Base-by-base conservation (phyloP, 2,888 invertebrate genomes). In the Zhengitettix transpicula region DNA sequence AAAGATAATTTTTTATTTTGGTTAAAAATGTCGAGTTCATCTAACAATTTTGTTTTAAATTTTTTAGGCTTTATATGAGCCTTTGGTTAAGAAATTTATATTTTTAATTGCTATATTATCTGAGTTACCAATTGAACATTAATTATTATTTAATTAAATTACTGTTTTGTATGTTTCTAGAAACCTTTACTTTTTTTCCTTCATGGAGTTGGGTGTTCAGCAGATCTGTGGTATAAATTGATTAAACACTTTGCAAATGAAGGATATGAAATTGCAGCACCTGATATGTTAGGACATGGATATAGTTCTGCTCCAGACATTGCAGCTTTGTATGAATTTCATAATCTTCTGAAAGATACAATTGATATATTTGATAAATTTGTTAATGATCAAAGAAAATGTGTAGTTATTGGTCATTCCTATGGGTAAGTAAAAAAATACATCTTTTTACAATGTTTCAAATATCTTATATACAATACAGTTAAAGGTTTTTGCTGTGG, bases 241-340 rank as follows among this genome's bases (percentile, higher is more conserved):
- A 74, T 82, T 44, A 72, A 75, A 52, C 81, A 79, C 69, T 79
- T 84, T 67, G 73, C 77, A 8, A 70, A 70, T 55, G 72, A 74
- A 63, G 83, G 82, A 0, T 81, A 79, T 69, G 82, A 83, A 67
- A 77, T 83, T 59, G 73, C 83, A 12, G 83, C 82, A 1, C 81
- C 83, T 14, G 84, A 85, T 69, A 73, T 84, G 70, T 71, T 85
- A 47, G 84, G 85, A 0, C 85, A 85, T 68, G 85, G 85, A 0
- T 76, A 78, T 67, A 83, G 83, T 67, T 77, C 79, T 55, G 78
- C 81, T 10, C 82, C 84, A 12, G 71, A 75, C 62, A 72, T 76
- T 61, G 68, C 74, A 1, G 71, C 71, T 58, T 77, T 78, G 53
- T 85, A 84, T 67, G 75, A 74, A 42, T 84, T 85, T 67, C 73